These are phyloP conservation scores for Drosophila ficusphila DNA, from an alignment of 1,140 invertebrate species.

Conservation along the genomic window DNA sequence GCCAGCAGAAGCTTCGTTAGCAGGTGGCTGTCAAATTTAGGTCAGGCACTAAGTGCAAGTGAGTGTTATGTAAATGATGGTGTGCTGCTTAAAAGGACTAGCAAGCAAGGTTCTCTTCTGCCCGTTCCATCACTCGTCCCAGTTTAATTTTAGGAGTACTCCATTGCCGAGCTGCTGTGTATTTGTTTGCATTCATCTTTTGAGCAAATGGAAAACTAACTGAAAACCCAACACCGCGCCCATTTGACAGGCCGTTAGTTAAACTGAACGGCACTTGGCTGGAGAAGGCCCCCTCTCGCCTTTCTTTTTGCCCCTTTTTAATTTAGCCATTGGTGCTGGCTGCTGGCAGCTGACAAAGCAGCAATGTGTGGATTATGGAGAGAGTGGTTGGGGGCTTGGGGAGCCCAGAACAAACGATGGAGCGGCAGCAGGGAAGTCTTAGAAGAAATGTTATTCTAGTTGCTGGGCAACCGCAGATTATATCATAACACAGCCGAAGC, in stretches of 20 bases:
- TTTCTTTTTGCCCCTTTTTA: constrained; percentile 32
- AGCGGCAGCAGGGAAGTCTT: constrained; percentile 42
- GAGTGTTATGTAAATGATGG: constrained; percentile 79
- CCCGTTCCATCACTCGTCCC: background rate
- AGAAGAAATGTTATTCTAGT: constrained; percentile 36
- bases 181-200: constrained; percentile 45
- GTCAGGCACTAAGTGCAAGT: constrained; percentile 78
- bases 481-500: constrained; percentile 59
- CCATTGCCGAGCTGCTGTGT: constrained; percentile 4
- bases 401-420: constrained; percentile 26
- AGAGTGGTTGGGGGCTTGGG: constrained; percentile 9
- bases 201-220: constrained; percentile 53
- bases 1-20: constrained; percentile 14
- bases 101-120: constrained; percentile 49
- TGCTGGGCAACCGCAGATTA: constrained; percentile 64
- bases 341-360: constrained; percentile 55
- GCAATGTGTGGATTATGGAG: constrained; percentile 43
- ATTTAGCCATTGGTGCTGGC: constrained; percentile 58
- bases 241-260: constrained; percentile 54
- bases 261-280: constrained; percentile 56
- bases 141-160: constrained; percentile 13
- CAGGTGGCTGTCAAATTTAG: constrained; percentile 59
- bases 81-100: constrained; percentile 61
- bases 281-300: constrained; percentile 24
- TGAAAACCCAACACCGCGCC: constrained; percentile 46